Conservation (phyloP, 2,113 vertebrate genomes). For the Serilophus lunatus region DNA sequence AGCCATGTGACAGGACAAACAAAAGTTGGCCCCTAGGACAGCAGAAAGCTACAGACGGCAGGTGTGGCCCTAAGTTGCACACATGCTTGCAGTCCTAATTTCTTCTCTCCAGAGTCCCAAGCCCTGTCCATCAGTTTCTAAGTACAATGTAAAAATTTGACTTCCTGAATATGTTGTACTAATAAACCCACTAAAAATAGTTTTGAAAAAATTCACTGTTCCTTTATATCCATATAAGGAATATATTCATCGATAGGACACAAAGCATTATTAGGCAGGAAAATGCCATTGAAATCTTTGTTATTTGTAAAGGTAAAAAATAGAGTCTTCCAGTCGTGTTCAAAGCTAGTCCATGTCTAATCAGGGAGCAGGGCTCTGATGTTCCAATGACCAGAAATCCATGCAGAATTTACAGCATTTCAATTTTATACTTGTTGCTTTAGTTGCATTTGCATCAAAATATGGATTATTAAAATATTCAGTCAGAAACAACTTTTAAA, state of each 20-base stretch:
- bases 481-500: not conserved
- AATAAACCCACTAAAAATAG: not conserved
- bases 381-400: not conserved
- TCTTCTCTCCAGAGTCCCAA: not conserved
- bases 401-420: not conserved
- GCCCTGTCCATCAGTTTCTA: not conserved
- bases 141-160: not conserved
- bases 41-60: not conserved
- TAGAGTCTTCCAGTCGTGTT: not conserved
- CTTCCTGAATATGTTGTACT: not conserved
- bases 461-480: not conserved
- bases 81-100: not conserved
- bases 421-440: not conserved
- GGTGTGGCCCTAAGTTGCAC: not conserved
- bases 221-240: no score
- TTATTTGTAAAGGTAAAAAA: not conserved
- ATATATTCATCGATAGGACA: not conserved
- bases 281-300: fast-evolving
- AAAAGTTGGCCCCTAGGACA: not conserved
- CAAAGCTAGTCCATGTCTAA: not conserved
- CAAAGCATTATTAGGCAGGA: not conserved
- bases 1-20: not conserved
- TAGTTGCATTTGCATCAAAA: not conserved
- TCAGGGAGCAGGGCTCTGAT: not conserved
- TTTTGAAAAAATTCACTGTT: not conserved